A percentile compares a stretch with the other conserved stretches of the same genome.
These are phyloP conservation scores for Tipula unca DNA, from an alignment of 2,888 invertebrate genomes.

Conservation along the genomic window DNA sequence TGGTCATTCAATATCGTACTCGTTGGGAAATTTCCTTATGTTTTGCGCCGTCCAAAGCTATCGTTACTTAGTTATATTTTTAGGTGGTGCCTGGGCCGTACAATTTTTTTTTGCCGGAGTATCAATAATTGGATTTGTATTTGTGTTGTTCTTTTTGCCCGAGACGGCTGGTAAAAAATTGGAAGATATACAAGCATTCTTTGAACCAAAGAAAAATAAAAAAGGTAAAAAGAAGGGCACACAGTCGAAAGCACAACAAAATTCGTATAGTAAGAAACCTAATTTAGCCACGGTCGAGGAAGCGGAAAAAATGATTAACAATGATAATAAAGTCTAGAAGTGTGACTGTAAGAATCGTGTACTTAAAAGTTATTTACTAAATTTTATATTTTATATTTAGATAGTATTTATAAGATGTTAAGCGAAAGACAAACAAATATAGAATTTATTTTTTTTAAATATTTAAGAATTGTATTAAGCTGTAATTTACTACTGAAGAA, in stretches of 20 bases:
- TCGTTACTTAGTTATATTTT: slow-evolving; percentile 29
- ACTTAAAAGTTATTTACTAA: neutral
- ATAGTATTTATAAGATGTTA: neutral
- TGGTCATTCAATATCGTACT: slow-evolving; percentile 50
- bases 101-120: slow-evolving; percentile 49
- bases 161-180: slow-evolving; percentile 56
- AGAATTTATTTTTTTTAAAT: neutral
- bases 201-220: slow-evolving; percentile 30
- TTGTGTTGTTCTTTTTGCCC: slow-evolving; percentile 43
- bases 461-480: neutral
- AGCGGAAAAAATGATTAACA: slow-evolving; percentile 27
- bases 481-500: neutral
- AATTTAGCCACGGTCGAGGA: slow-evolving; percentile 27
- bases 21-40: slow-evolving; percentile 50
- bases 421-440: slow-evolving; percentile 1
- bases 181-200: slow-evolving; percentile 52
- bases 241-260: neutral
- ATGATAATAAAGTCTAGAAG: slow-evolving; percentile 20
- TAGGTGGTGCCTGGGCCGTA: slow-evolving; percentile 44
- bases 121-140: slow-evolving; percentile 37
- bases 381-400: neutral
- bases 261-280: slow-evolving; percentile 21
- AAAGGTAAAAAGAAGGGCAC: neutral
- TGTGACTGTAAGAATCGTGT: neutral
- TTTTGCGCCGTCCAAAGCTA: slow-evolving; percentile 50